Conservation (phyloP, 2,888 invertebrate species). For the Oscheius myriophilus region DNA sequence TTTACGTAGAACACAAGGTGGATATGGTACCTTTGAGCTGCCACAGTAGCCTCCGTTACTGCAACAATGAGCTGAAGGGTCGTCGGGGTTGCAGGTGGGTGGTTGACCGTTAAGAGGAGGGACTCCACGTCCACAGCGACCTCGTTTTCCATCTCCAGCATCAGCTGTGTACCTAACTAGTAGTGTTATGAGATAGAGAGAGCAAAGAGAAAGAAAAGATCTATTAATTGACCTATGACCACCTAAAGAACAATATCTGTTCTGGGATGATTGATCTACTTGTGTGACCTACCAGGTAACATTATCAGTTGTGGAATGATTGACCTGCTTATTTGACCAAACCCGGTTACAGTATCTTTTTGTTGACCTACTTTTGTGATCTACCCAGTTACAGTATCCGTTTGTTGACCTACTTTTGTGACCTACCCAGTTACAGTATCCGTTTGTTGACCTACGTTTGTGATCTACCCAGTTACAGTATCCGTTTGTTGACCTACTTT, state of each 20-base stretch:
- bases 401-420: neutral
- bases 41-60: constrained; percentile 66
- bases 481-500: constrained; percentile 52
- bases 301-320: too few relatives aligned
- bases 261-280: constrained; percentile 59
- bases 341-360: too few relatives aligned
- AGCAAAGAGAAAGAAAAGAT: neutral
- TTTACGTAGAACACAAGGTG: neutral
- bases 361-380: too few relatives aligned
- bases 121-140: constrained; percentile 60
- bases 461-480: constrained; percentile 45
- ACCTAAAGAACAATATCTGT: constrained; percentile 47
- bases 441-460: too few relatives aligned
- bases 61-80: constrained; percentile 60
- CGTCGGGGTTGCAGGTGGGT: constrained; percentile 66
- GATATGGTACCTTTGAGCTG: constrained; percentile 41
- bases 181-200: too few relatives aligned
- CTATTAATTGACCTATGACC: constrained; percentile 49
- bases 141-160: constrained; percentile 62
- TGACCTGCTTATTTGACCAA: too few relatives aligned
- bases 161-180: constrained; percentile 58
- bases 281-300: too few relatives aligned
- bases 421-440: too few relatives aligned
- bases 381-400: too few relatives aligned
- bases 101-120: constrained; percentile 53